phyloP scores from a whole-genome alignment of 2,113 vertebrate species.

The Coregonus clupeaformis region DNA sequence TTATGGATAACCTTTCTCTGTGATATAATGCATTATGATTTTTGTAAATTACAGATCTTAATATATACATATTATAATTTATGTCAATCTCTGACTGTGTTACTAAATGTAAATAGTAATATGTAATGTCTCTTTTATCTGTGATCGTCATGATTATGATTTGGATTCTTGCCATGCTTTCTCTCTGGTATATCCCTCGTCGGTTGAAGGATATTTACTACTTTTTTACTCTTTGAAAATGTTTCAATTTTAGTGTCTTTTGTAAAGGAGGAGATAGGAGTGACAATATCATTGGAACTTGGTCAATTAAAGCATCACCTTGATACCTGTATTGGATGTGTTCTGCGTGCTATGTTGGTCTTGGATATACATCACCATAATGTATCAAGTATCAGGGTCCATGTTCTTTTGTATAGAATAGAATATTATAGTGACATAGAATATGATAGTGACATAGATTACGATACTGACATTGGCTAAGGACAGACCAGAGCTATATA shows the following conservation, averaged over 20 bases:
- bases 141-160: slow-evolving; percentile 69
- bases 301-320: slow-evolving; percentile 74
- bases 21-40: slow-evolving; percentile 65
- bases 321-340: slow-evolving; percentile 51
- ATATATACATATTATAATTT: slow-evolving; percentile 59
- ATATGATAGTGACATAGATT: too few relatives aligned
- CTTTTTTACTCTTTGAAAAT: slow-evolving; percentile 73
- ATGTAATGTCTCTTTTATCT: slow-evolving; percentile 71
- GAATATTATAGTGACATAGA: too few relatives aligned
- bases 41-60: slow-evolving; percentile 74
- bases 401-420: too few relatives aligned
- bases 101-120: slow-evolving; percentile 73
- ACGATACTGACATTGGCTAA: too few relatives aligned
- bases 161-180: slow-evolving; percentile 69
- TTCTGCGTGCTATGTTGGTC: slow-evolving; percentile 13
- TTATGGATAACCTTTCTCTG: slow-evolving; percentile 68
- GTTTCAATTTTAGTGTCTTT: slow-evolving; percentile 74
- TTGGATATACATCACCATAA: slow-evolving; percentile 3
- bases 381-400: neutral
- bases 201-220: slow-evolving; percentile 69
- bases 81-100: slow-evolving; percentile 62
- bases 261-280: slow-evolving; percentile 72
- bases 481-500: too few relatives aligned
- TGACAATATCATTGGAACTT: slow-evolving; percentile 72
- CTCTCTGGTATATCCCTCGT: slow-evolving; percentile 61